Percentiles rank a stretch among this genome's conserved stretches.
phyloP scores from a whole-genome alignment of 1,140 invertebrate species.

The Hypothenemus hampei region DNA sequence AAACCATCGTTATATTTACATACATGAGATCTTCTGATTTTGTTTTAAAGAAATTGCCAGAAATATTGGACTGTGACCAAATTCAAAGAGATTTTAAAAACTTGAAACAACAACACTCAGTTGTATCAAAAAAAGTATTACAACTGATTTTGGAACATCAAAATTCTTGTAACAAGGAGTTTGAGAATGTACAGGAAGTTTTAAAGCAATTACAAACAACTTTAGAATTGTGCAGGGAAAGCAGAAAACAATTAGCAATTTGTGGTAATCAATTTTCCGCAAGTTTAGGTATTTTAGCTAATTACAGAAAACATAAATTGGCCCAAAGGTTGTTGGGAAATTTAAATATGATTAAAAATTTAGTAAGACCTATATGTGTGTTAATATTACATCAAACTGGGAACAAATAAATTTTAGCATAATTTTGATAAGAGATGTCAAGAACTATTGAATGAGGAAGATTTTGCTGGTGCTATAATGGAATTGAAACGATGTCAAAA shows the following conservation, averaged over 20 bases:
- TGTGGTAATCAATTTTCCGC: conserved; percentile 79
- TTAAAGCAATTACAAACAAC: conserved; percentile 68
- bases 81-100: conserved; percentile 63
- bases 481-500: conserved; percentile 83
- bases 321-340: conserved; percentile 72
- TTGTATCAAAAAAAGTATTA: conserved; percentile 86
- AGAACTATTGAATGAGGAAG: conserved; percentile 73
- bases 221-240: conserved; percentile 63
- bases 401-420: conserved; percentile 49
- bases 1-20: too few relatives aligned
- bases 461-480: conserved; percentile 85
- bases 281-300: conserved; percentile 80
- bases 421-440: conserved; percentile 79
- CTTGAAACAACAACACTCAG: conserved; percentile 69
- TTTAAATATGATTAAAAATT: conserved; percentile 74
- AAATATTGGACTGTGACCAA: conserved; percentile 57
- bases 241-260: conserved; percentile 64
- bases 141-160: conserved; percentile 89
- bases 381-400: background rate
- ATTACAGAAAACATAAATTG: conserved; percentile 79
- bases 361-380: conserved; percentile 52
- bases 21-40: too few relatives aligned
- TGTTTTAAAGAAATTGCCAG: conserved; percentile 57
- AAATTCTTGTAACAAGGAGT: conserved; percentile 75
- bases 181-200: conserved; percentile 73